Percentiles rank a stretch among this genome's conserved stretches.
Conservation (phyloP, 2,888 invertebrate genomes). For the Dynastes tityus region DNA sequence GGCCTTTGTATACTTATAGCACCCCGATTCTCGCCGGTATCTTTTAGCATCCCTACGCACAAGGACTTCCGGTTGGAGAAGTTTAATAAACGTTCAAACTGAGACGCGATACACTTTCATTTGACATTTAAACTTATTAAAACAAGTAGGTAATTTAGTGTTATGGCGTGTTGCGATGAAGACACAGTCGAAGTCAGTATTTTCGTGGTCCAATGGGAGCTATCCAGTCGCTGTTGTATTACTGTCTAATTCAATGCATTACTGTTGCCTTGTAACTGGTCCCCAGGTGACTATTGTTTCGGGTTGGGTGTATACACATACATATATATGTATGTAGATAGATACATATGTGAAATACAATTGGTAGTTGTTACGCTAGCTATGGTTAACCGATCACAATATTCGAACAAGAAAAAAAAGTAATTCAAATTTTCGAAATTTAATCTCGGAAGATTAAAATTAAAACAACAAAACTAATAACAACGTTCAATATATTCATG, state of each 20-base stretch:
- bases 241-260: constrained; percentile 77
- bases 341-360: constrained; percentile 53
- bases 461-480: no score
- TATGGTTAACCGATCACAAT: constrained; percentile 6
- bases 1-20: constrained; percentile 14
- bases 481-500: neutral
- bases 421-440: no score
- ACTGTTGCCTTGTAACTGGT: constrained; percentile 71
- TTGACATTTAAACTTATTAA: constrained; percentile 30
- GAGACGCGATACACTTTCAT: neutral
- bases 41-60: constrained; percentile 10
- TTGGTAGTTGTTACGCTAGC: constrained; percentile 58
- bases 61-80: neutral
- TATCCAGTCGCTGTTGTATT: constrained; percentile 71
- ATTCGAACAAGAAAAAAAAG: no score
- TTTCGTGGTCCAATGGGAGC: constrained; percentile 62
- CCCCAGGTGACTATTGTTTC: constrained; percentile 69
- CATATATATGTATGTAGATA: constrained; percentile 6
- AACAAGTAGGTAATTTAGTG: constrained; percentile 30
- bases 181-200: constrained; percentile 27
- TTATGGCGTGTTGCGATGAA: constrained; percentile 8
- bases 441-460: no score
- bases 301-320: constrained; percentile 64
- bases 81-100: neutral
- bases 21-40: constrained; percentile 8